Evolutionary conservation across 2,113 vertebrate genomes (phyloP).

Genomic region (Oryzias javanicus): DNA sequence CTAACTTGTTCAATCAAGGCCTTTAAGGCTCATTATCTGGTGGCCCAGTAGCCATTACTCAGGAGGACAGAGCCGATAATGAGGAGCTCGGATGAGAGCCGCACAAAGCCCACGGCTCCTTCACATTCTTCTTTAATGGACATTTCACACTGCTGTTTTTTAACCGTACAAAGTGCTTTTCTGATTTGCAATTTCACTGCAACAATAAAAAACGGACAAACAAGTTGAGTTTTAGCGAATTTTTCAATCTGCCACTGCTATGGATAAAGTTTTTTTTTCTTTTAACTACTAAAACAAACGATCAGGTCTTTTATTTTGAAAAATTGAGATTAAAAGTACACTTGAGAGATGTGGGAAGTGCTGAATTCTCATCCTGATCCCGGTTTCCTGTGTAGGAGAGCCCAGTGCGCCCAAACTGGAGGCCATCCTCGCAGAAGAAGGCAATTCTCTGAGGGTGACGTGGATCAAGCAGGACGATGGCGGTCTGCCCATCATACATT

Average conservation of each 20-base stretch:
- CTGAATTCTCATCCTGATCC: neutral
- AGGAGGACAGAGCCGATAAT: slow-evolving; percentile 61
- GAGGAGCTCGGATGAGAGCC: slow-evolving; percentile 55
- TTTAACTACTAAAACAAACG: too few species aligned
- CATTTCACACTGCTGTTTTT: neutral
- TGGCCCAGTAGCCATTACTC: slow-evolving; percentile 59
- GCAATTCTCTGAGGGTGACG: slow-evolving; percentile 88
- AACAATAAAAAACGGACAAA: too few species aligned
- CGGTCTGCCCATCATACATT: slow-evolving; percentile 92
- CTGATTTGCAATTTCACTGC: neutral
- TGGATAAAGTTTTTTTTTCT: too few species aligned
- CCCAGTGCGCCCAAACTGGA: slow-evolving; percentile 92
- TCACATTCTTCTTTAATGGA: slow-evolving; percentile 2
- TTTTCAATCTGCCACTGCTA: too few species aligned
- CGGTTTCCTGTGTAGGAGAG: slow-evolving; percentile 84
- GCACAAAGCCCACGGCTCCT: slow-evolving; percentile 2
- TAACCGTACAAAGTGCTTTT: neutral
- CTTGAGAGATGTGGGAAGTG: too few species aligned
- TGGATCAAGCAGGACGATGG: slow-evolving; percentile 97
- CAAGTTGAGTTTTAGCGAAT: too few species aligned
- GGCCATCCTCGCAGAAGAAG: slow-evolving; percentile 80
- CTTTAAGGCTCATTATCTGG: slow-evolving; percentile 65
- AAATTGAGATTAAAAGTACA: too few species aligned
- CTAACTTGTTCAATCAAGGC: slow-evolving; percentile 57
- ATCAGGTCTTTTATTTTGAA: too few species aligned